Percentiles rank a stretch among this genome's conserved stretches.
Conservation (phyloP, 2,113 vertebrate species). For the Calidris pygmaea region DNA sequence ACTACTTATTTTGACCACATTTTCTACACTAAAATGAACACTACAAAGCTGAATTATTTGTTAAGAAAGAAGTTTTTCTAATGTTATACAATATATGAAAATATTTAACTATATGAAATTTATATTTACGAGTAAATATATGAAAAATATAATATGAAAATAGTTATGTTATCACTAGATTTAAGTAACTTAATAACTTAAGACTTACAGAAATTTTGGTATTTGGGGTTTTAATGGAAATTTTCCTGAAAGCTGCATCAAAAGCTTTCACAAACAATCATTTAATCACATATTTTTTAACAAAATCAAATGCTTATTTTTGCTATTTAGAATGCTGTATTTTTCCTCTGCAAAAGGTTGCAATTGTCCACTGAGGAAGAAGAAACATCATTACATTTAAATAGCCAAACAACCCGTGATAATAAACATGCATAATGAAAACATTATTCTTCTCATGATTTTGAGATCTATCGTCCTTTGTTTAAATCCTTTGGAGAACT, state of each 20-base stretch:
- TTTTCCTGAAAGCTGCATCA: neutral
- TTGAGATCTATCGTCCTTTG: neutral
- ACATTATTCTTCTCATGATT: neutral
- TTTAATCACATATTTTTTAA: neutral
- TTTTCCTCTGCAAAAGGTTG: neutral
- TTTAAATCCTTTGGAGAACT: neutral
- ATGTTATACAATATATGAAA: neutral
- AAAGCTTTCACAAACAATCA: neutral
- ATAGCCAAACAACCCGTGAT: fast-evolving
- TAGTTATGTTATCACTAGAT: neutral
- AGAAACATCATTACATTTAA: neutral
- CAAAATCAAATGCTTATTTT: neutral
- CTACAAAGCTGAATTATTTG: neutral
- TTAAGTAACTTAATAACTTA: neutral
- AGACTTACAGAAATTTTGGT: neutral
- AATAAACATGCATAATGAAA: neutral
- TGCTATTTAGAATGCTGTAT: neutral
- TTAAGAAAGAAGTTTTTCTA: neutral
- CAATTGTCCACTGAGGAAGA: neutral
- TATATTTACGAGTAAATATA: no score
- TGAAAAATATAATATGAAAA: neutral
- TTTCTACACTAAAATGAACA: neutral
- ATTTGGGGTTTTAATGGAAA: fast-evolving
- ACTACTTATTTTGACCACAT: neutral
- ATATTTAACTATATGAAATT: no score